Percentiles rank a stretch among this genome's conserved stretches.
Conservation (phyloP, 2,113 vertebrate species). For the Craseonycteris thonglongyai region DNA sequence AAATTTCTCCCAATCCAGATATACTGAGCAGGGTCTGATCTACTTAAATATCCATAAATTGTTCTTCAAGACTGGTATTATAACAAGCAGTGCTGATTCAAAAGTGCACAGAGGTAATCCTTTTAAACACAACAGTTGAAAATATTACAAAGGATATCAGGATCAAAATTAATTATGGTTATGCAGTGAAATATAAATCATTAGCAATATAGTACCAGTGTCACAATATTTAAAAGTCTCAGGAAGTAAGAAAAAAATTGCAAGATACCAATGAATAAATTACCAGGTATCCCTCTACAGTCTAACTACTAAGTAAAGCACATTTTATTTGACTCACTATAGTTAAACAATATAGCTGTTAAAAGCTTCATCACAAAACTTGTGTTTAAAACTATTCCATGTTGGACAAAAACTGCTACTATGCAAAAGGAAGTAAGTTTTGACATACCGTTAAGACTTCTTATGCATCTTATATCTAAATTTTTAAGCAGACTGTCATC, state of each 20-base stretch:
- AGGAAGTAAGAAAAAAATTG: not conserved
- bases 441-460: constrained; percentile 91
- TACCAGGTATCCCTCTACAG: not conserved
- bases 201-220: not conserved
- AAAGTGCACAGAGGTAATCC: not conserved
- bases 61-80: not conserved
- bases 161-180: not conserved
- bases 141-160: not conserved
- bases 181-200: not conserved
- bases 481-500: constrained; percentile 88
- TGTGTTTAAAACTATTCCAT: not conserved
- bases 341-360: not conserved
- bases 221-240: not conserved
- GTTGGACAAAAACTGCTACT: constrained; percentile 1
- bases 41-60: not conserved
- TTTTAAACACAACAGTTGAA: not conserved
- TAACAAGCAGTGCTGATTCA: not conserved
- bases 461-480: constrained; percentile 89
- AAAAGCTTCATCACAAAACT: not conserved
- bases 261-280: not conserved
- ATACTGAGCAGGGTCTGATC: not conserved
- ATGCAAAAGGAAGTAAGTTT: not conserved
- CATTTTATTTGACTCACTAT: not conserved
- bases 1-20: not conserved
- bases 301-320: not conserved